A percentile compares a stretch with the other conserved stretches of the same genome.
Conservation (phyloP, 2,113 vertebrate species). For the Dromas ardeola region DNA sequence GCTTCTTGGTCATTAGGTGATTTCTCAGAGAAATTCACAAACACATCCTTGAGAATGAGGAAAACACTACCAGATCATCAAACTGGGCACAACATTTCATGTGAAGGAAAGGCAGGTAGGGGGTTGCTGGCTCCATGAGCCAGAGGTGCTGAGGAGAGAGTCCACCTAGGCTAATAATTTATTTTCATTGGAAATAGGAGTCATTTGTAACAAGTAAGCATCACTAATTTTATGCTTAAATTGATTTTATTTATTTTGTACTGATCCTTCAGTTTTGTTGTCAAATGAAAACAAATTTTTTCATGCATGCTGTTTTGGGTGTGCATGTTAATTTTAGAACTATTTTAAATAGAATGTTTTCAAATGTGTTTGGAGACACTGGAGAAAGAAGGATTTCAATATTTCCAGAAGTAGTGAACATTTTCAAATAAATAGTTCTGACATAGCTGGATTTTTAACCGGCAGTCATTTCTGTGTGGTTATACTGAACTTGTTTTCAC, state of each 20-base stretch:
- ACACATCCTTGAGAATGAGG: background rate
- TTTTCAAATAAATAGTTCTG: background rate
- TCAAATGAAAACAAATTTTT: background rate
- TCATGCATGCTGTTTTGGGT: background rate
- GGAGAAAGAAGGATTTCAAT: background rate
- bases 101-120: background rate
- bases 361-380: background rate
- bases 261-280: background rate
- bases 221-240: background rate
- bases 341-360: background rate
- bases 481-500: background rate
- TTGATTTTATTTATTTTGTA: background rate
- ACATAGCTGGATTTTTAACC: background rate
- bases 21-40: background rate
- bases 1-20: background rate
- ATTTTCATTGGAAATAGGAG: background rate
- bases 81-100: background rate
- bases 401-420: background rate
- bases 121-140: background rate
- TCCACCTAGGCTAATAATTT: rapidly evolving
- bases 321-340: background rate
- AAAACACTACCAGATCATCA: background rate
- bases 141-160: background rate
- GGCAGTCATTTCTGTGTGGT: background rate
- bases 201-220: background rate